Percentiles rank a stretch among this genome's conserved stretches.
These are phyloP conservation scores for Dicaeum eximium DNA, from an alignment of 2,113 vertebrate species.

Conservation along the genomic window DNA sequence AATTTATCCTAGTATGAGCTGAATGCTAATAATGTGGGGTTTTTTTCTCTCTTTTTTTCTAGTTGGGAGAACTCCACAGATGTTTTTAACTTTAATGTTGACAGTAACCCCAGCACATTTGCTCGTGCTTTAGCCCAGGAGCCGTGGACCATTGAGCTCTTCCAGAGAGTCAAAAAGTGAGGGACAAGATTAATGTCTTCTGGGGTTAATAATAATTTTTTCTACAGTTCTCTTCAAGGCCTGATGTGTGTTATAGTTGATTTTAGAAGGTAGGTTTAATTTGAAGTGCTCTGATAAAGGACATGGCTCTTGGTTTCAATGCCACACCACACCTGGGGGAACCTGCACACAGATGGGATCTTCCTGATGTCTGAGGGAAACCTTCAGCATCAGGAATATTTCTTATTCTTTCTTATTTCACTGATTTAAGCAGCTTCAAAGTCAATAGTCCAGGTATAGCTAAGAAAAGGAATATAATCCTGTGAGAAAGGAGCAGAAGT, in stretches of 20 bases:
- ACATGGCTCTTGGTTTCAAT: background rate
- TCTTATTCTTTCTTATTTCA: background rate
- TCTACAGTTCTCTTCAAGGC: background rate
- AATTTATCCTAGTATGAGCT: background rate
- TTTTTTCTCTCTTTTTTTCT: background rate
- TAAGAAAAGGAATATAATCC: background rate
- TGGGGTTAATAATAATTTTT: background rate
- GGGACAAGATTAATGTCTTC: background rate
- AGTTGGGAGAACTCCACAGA: constrained; percentile 52
- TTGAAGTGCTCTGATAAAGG: background rate
- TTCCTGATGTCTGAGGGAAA: background rate
- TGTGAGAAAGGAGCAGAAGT: background rate
- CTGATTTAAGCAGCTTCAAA: background rate
- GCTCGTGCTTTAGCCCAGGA: constrained; percentile 23
- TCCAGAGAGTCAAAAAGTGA: constrained; percentile 53
- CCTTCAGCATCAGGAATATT: background rate
- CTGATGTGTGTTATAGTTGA: background rate
- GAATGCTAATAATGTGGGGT: background rate
- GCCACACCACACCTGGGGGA: background rate
- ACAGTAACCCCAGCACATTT: constrained; percentile 30
- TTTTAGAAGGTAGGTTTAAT: background rate
- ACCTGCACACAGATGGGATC: background rate
- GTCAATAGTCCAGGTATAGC: background rate
- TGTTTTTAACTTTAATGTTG: constrained; percentile 26
- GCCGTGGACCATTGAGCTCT: background rate